Evolutionary conservation across 2,113 vertebrate species (phyloP).

Genomic region (Apodemus speciosus): DNA sequence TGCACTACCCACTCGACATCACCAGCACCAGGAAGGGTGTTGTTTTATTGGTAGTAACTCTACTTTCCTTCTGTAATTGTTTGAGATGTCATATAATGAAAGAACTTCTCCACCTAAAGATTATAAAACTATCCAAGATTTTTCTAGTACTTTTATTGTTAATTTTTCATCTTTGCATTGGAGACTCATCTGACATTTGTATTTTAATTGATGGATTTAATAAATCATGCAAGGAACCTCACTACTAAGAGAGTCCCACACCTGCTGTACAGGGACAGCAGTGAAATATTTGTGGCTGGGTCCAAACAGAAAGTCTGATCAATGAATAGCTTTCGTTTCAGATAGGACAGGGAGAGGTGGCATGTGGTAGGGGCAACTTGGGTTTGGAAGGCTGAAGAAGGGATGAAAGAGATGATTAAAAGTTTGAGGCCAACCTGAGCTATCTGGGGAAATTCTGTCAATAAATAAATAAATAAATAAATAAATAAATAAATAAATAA

Average conservation of each 20-base stretch:
- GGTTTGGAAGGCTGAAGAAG: neutral
- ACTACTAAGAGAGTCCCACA: neutral
- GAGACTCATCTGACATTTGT: conserved; percentile 16
- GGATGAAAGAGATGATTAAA: neutral
- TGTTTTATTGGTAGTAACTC: neutral
- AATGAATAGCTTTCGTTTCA: neutral
- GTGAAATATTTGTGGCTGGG: neutral
- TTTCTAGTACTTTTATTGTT: neutral
- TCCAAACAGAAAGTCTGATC: neutral
- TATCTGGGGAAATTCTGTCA: neutral
- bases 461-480: neutral
- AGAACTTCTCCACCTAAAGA: neutral
- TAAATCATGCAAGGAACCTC: neutral
- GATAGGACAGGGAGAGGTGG: neutral
- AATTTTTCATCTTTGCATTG: conserved; percentile 19
- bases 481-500: neutral
- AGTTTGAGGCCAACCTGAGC: neutral
- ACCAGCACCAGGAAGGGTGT: neutral
- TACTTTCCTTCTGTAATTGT: neutral
- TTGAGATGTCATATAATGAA: neutral
- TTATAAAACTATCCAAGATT: neutral
- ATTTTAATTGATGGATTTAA: neutral
- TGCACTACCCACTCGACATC: too few relatives aligned
- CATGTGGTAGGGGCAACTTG: neutral
- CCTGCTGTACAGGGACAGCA: neutral